These are phyloP conservation scores for Microplitis mediator DNA, from an alignment of 1,140 invertebrate species.

Conservation along the genomic window DNA sequence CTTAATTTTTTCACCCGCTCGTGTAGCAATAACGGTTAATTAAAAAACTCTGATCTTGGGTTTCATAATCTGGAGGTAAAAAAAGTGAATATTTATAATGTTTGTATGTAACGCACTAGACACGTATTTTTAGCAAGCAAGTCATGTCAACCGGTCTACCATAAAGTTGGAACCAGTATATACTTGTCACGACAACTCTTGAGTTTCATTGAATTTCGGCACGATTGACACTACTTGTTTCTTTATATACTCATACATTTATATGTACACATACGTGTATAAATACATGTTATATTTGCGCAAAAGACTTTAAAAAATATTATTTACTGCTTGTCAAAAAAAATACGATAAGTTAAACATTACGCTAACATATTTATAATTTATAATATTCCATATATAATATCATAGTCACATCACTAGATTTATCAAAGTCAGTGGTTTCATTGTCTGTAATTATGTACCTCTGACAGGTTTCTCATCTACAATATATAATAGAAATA, in stretches of 20 bases:
- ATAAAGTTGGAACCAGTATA: neutral
- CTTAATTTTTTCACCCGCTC: no score
- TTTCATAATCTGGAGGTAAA: neutral
- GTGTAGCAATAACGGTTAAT: no score
- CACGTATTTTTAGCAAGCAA: neutral
- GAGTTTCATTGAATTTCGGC: constrained; percentile 1
- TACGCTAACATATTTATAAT: neutral
- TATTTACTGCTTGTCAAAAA: neutral
- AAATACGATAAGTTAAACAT: neutral
- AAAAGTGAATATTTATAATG: neutral
- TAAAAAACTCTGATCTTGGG: neutral
- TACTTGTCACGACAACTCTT: neutral
- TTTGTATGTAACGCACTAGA: neutral
- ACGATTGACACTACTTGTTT: neutral
- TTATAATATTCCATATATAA: neutral
- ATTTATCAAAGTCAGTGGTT: constrained; percentile 7
- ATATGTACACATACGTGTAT: neutral
- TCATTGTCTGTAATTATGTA: constrained; percentile 6
- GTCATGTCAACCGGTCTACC: neutral
- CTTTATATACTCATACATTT: neutral
- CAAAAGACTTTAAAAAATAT: neutral
- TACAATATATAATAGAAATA: no score
- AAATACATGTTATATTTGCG: neutral
- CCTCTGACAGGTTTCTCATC: neutral
- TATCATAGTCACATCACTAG: neutral